Evolutionary conservation across 2,797 vertebrate species (phyloP).

Genomic region (Enteromius trimaculatus): DNA sequence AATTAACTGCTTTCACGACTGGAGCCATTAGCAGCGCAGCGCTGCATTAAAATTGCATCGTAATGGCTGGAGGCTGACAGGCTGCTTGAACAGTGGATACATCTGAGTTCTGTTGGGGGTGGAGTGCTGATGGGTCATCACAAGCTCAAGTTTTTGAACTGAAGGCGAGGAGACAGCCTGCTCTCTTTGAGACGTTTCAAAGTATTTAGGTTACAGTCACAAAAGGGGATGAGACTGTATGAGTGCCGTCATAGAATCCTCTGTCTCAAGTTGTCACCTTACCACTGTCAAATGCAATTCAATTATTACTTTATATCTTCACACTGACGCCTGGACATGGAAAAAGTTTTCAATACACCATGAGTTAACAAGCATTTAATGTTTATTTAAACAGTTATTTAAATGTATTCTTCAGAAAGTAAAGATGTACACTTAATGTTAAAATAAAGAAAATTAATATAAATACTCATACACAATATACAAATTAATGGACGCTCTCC

Average conservation of each 20-base stretch:
- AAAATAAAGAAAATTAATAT: background rate
- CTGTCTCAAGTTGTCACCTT: background rate
- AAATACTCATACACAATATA: background rate
- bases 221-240: background rate
- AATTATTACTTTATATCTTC: background rate
- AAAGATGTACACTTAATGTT: background rate
- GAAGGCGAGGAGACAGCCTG: background rate
- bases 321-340: background rate
- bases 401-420: background rate
- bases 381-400: background rate
- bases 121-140: constrained; percentile 29
- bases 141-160: constrained; percentile 19
- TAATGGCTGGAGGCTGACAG: constrained; percentile 66
- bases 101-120: constrained; percentile 34
- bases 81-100: constrained; percentile 30
- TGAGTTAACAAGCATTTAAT: background rate
- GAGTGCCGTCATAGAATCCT: background rate
- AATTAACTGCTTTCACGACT: constrained; percentile 35
- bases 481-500: background rate
- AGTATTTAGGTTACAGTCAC: constrained; percentile 27
- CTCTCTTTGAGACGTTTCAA: background rate
- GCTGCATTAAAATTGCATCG: constrained; percentile 50
- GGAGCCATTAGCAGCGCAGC: constrained; percentile 36
- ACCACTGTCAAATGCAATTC: background rate
- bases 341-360: background rate